Evolutionary conservation across 2,888 invertebrate genomes (phyloP), one percentile per base, ranked within the genome.

Genomic region (Patella caerulea): DNA sequence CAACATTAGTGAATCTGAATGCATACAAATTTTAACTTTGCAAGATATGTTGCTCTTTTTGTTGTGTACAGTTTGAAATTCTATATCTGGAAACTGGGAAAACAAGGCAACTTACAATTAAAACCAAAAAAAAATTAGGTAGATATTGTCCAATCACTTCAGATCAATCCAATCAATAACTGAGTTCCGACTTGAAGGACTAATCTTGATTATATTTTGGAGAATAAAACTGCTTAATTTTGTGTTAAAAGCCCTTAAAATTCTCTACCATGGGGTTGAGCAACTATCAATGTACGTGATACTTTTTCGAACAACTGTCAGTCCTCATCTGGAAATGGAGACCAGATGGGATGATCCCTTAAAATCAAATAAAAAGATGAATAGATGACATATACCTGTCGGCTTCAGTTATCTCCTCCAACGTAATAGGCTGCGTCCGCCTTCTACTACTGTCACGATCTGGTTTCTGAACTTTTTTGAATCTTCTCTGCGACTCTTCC

Each of bases 401-500:
- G 34, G 89, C 89, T 65, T 86, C 85, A 52, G 86, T 83, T 14
- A 90, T 84, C 81, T 90, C 90, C 71, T 86, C 87, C 5, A 83
- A 72, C 0, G 90, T 90, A 5, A 90, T 87, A 17, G 90, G 90
- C 76, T 87, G 88, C 4, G 90, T 90, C 59, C 76, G 72, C n/a
- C 87, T 76, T 84, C 89, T 76, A 84, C 87, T 86, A 78, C 88
- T 93, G 82, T 95, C 95, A 82, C 94, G 94, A 85, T 93, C 93
- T 80, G 95, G 93, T 73, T 92, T 91, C 73, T 82, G 83, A 73
- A 85, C 85, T 53, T 82, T 80, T 24, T 84, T 82, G 19, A 87
- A 85, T 55, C 85, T 83, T 56, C 83, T 82, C 24, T 80, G 76
- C 19, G 82, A 74, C 9, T 72, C 76, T 69, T 79, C 79, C 45